Conservation (phyloP, 1,140 invertebrate genomes). For the Anagrus nilaparvatae region DNA sequence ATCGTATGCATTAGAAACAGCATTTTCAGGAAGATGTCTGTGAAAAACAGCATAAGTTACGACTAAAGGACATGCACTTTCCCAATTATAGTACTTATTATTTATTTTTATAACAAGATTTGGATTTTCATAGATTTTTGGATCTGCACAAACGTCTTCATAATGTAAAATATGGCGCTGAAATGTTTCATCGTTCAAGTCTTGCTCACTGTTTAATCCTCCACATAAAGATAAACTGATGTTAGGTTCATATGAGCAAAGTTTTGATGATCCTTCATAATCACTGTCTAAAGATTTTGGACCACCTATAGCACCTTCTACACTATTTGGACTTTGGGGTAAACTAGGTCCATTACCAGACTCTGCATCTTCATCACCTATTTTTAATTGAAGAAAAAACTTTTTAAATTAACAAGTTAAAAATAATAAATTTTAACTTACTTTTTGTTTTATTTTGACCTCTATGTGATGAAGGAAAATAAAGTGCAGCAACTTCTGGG, state of each 20-base stretch:
- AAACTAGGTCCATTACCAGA: constrained; percentile 90
- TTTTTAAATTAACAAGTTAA: too few relatives aligned
- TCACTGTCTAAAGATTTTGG: constrained; percentile 68
- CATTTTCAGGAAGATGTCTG: constrained; percentile 57
- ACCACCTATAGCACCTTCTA: constrained; percentile 61
- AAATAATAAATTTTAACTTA: constrained; percentile 19
- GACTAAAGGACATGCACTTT: constrained; percentile 75
- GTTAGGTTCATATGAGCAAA: constrained; percentile 39
- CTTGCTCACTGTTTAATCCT: constrained; percentile 43
- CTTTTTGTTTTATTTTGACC: constrained; percentile 29
- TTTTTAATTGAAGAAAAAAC: constrained; percentile 33
- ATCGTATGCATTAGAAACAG: constrained; percentile 34
- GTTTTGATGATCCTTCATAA: constrained; percentile 60
- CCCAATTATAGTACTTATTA: constrained; percentile 83
- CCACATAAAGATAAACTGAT: constrained; percentile 73
- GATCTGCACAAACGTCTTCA: constrained; percentile 75
- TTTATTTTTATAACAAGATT: constrained; percentile 81
- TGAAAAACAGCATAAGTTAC: constrained; percentile 76
- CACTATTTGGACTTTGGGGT: constrained; percentile 84
- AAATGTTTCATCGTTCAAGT: constrained; percentile 59
- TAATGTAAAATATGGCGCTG: constrained; percentile 65
- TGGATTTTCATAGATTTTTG: constrained; percentile 68
- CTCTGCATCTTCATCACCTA: constrained; percentile 73
- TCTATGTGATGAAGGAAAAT: constrained; percentile 59
- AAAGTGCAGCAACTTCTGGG: constrained; percentile 80